Evolutionary conservation across 2,113 vertebrate species (phyloP).

Genomic region (Potamarius usumacintae): DNA sequence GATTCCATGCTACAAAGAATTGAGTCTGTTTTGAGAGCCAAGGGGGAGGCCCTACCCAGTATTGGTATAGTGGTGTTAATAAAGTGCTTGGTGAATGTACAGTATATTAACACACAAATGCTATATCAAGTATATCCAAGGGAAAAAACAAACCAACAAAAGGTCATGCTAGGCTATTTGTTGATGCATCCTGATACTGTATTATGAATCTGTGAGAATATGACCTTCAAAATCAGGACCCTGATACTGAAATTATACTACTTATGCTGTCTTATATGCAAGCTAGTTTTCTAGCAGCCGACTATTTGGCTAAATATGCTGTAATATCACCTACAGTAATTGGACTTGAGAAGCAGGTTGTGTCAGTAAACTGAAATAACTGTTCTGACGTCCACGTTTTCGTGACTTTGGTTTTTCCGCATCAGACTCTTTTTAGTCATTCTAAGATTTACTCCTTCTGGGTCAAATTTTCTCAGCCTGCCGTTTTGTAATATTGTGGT

Average conservation of each 20-base stretch:
- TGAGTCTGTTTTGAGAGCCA: background rate
- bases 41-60: background rate
- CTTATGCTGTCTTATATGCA: background rate
- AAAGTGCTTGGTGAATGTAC: background rate
- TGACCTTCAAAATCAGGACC: background rate
- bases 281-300: background rate
- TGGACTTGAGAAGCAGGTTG: background rate
- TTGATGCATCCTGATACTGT: background rate
- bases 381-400: background rate
- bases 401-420: background rate
- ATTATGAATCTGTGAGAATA: background rate
- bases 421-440: background rate
- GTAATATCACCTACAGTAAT: background rate
- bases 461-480: background rate
- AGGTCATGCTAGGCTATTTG: background rate
- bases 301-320: background rate
- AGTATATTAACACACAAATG: background rate
- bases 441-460: background rate
- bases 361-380: background rate
- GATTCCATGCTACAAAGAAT: background rate
- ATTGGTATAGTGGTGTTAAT: background rate
- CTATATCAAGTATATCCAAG: background rate
- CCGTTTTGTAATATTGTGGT: background rate
- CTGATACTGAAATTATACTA: background rate
- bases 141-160: background rate